Evolutionary conservation across 1,140 invertebrate species (phyloP), one percentile per base, ranked within the genome.

Genomic region (Drosophila albomicans): DNA sequence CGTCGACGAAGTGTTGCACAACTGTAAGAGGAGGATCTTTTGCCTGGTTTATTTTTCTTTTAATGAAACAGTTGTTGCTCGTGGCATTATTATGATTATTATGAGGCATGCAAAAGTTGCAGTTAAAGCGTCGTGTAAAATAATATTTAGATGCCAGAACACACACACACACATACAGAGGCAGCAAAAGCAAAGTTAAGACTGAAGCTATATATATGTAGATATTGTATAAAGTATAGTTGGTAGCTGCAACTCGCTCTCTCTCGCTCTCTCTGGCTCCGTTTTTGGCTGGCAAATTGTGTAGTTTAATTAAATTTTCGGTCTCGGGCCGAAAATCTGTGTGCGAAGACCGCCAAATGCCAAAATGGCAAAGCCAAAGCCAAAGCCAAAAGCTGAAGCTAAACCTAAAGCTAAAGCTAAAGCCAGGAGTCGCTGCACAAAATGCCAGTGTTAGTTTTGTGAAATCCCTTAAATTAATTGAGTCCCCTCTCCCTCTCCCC

Each of bases 71-170:
- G 73, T 88, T 88, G 84, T 78, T 80, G 79, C 84, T 78, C 51
- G 80, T 73, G 84, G 84, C 84, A 88, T 72, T 88, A 88, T 87
- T 81, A 84, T 81, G 84, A 87, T 88, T 87, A 88, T 88, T 82
- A 84, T 88, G 85, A 80, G 84, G 84, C 84, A 87, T 80, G 80
- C 84, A 77, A 87, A 87, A 87, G 84, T 88, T 87, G 73, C 80
- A 79, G 84, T 87, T 87, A 88, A 82, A 88, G 84, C 84, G 72
- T 82, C 77, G 84, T 88, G 84, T 87, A 87, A 87, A 87, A 87
- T 88, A 88, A 87, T 87, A 87, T 87, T 87, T 87, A 87, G 77
- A 88, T 77, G 80, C 59, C 64, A 80, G 81, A 75, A 76, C 28
- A 35, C 11, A 35, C 6, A 54, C 10, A 41, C 10, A 57, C 13